These are phyloP conservation scores for Stomorhina lunata DNA, from an alignment of 2,888 invertebrate genomes.

Conservation along the genomic window DNA sequence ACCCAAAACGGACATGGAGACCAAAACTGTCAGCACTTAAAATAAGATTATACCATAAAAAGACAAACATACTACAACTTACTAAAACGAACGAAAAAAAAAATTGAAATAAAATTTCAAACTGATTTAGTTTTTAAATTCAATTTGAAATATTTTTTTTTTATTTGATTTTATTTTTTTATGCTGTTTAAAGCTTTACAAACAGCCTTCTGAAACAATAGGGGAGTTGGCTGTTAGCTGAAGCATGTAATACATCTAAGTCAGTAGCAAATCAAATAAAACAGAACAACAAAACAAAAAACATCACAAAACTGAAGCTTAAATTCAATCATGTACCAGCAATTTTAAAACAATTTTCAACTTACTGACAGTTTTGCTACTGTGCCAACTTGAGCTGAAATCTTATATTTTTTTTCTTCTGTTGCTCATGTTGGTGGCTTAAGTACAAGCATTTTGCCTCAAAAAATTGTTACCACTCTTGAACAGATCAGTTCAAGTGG, in stretches of 20 bases:
- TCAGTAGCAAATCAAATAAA: slow-evolving; percentile 55
- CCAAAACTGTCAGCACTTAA: slow-evolving; percentile 74
- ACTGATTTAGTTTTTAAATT: slow-evolving; percentile 67
- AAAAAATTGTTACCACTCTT: slow-evolving; percentile 10
- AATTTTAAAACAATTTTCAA: slow-evolving; percentile 79
- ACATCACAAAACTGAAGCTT: slow-evolving; percentile 66
- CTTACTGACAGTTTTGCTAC: slow-evolving; percentile 76
- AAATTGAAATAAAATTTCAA: slow-evolving; percentile 52
- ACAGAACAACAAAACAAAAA: slow-evolving; percentile 19
- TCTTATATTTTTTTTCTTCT: slow-evolving; percentile 17
- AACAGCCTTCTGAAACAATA: slow-evolving; percentile 26
- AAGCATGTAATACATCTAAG: slow-evolving; percentile 76
- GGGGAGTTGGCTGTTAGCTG: slow-evolving; percentile 56
- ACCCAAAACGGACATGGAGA: slow-evolving; percentile 64
- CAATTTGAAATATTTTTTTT: slow-evolving; percentile 48
- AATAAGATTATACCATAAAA: slow-evolving; percentile 77
- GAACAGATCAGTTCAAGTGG: neutral
- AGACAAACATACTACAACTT: slow-evolving; percentile 60
- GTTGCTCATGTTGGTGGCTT: slow-evolving; percentile 39
- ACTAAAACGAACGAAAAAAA: slow-evolving; percentile 32
- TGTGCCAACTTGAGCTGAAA: slow-evolving; percentile 61
- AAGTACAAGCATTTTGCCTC: slow-evolving; percentile 38
- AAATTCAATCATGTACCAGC: slow-evolving; percentile 79
- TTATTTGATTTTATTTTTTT: slow-evolving; percentile 5
- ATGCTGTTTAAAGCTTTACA: slow-evolving; percentile 26